Evolutionary conservation across 2,888 invertebrate genomes (phyloP), one percentile per base, ranked within the genome.

Genomic region (Dryobotodes eremita): DNA sequence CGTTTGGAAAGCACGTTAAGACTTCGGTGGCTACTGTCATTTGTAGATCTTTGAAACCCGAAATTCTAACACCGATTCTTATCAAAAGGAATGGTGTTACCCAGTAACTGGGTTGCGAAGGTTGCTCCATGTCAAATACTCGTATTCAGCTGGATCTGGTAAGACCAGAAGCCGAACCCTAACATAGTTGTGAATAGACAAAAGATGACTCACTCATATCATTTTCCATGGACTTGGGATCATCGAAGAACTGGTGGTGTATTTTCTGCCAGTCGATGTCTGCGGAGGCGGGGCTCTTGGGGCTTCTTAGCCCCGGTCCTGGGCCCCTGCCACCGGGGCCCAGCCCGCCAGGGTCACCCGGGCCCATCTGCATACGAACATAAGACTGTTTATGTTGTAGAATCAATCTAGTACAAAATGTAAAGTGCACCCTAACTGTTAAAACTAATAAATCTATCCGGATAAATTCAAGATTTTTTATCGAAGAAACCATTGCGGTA

Each of bases 261-360:
- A 99, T 95, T 94, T 99, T 99, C 90, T 98, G 98, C 99, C 99
- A 99, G 93, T 99, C 99, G 94, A 98, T 97, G 94, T 98, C 98
- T 10, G 98, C 98, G 86, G 93, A 94, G 71, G 94, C 92, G 79
- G 93, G 95, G 84, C 95, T 94, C 89, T 95, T 96, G 87, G 96
- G 97, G 92, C 93, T 96, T 70, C 94, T 92, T 82, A 96, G 90
- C 75, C 94, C 95, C 79, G 90, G 89, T 75, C 93, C 93, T 90
- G 93, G 93, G 83, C 89, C 64, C 26, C 92, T 59, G 48, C 79
- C 79, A 0, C 79, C 93, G 71, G 94, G 95, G 78, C 96, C 95
- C 69, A 95, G 80, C 92, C 96, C 96, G 76, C 96, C 96, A 2
- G 96, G 96, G 89, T 96, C 96, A 59, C 96, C 96, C 2, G 96